Base-by-base conservation (phyloP, 2,888 invertebrate genomes). In the Hermodice carunculata region DNA sequence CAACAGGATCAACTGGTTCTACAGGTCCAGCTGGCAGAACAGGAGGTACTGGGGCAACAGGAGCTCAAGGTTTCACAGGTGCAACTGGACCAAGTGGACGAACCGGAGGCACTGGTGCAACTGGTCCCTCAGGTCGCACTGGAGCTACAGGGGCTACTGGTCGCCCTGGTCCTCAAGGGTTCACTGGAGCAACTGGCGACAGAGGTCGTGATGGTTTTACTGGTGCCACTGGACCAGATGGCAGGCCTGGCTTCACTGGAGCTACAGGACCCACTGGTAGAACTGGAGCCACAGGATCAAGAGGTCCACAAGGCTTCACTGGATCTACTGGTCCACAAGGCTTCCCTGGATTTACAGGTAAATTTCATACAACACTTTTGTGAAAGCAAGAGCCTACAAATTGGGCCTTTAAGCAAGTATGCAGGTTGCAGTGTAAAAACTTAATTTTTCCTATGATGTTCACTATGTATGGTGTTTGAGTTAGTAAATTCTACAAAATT, bases 321-420 rank as follows among this genome's bases (percentile, higher is more conserved):
- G 53, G 53, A 29, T 52, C 29, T 29, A 52, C 32, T 52, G 53
- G 53, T 52, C 34, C 34, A 31, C 17, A n/a, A n/a, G n/a, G n/a
- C n/a, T n/a, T n/a, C n/a, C n/a, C n/a, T n/a, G n/a, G n/a, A n/a
- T n/a, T n/a, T n/a, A n/a, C n/a, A n/a, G n/a, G n/a, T n/a, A n/a
- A n/a, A n/a, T n/a, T n/a, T n/a, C n/a, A n/a, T n/a, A n/a, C n/a
- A n/a, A n/a, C n/a, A n/a, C n/a, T n/a, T n/a, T n/a, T n/a, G n/a
- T n/a, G n/a, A n/a, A n/a, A n/a, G n/a, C n/a, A n/a, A n/a, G n/a
- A n/a, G n/a, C n/a, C n/a, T n/a, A n/a, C n/a, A n/a, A n/a, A n/a
- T n/a, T n/a, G n/a, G n/a, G n/a, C n/a, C n/a, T n/a, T n/a, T n/a
- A n/a, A n/a, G n/a, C n/a, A n/a, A n/a, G n/a, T n/a, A n/a, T n/a